Evolutionary conservation across 2,888 invertebrate species (phyloP).

Genomic region (Morpho achilles): DNA sequence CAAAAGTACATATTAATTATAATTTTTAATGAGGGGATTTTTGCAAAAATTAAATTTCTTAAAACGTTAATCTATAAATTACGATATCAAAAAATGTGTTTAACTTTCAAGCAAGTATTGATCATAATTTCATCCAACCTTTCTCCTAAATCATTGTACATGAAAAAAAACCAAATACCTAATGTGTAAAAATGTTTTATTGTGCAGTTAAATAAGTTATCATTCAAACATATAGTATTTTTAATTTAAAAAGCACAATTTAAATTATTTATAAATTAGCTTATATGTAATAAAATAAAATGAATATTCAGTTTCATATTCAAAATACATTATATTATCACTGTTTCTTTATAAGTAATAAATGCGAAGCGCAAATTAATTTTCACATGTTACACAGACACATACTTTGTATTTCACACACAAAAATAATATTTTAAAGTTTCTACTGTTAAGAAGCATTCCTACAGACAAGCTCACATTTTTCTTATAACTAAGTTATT

Average conservation of each 20-base stretch:
- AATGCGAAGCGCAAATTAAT: conserved; percentile 50
- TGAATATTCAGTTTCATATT: conserved; percentile 32
- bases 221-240: conserved; percentile 11
- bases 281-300: conserved; percentile 55
- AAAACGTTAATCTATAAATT: too few relatives aligned
- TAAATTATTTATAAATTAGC: conserved; percentile 51
- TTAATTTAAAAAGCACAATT: conserved; percentile 19
- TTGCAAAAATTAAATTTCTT: too few relatives aligned
- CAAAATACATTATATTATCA: conserved; percentile 40
- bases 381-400: conserved; percentile 23
- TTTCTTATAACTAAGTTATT: conserved; percentile 33
- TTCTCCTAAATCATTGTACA: not conserved
- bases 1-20: too few relatives aligned
- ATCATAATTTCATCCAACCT: too few relatives aligned
- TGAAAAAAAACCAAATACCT: conserved; percentile 11
- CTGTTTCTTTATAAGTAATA: conserved; percentile 51
- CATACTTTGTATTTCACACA: conserved; percentile 47
- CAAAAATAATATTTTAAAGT: conserved; percentile 44
- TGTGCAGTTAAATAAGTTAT: conserved; percentile 25
- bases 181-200: conserved; percentile 27
- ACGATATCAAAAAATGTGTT: too few relatives aligned
- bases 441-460: conserved; percentile 45
- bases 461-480: conserved; percentile 36
- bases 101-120: too few relatives aligned
- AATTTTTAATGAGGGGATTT: too few relatives aligned